phyloP scores from a whole-genome alignment of 2,888 invertebrate species.

The Hirtodrosophila duncani region DNA sequence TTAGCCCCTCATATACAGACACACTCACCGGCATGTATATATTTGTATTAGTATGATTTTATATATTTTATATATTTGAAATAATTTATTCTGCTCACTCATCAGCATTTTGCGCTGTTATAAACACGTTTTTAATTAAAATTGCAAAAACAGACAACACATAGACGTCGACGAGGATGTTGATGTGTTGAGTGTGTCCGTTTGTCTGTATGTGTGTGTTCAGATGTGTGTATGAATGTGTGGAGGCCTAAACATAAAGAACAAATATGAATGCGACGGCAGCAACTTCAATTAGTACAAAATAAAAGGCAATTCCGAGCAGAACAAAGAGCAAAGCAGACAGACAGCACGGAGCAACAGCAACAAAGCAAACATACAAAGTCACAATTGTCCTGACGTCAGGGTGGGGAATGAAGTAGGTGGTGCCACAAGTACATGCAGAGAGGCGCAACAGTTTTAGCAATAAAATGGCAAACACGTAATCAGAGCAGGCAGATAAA shows the following conservation, averaged over 20 bases:
- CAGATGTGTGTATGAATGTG: conserved; percentile 1
- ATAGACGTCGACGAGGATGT: conserved; percentile 24
- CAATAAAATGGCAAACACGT: conserved; percentile 64
- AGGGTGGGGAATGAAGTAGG: background rate
- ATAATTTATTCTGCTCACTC: conserved; percentile 72
- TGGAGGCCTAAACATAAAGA: conserved; percentile 14
- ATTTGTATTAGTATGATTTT: conserved; percentile 8
- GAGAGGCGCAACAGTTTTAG: conserved; percentile 66
- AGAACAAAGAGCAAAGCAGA: conserved; percentile 52
- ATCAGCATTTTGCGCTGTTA: conserved; percentile 67
- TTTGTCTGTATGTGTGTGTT: conserved; percentile 10
- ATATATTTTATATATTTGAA: conserved; percentile 43
- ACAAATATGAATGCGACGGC: conserved; percentile 54
- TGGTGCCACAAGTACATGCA: conserved; percentile 14
- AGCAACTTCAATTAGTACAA: conserved; percentile 70
- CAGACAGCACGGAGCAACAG: conserved; percentile 23
- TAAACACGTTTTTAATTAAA: conserved; percentile 74
- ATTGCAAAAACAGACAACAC: conserved; percentile 64
- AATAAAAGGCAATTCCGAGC: conserved; percentile 68
- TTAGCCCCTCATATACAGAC: conserved; percentile 26
- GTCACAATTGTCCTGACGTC: conserved; percentile 12
- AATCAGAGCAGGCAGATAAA: conserved; percentile 59
- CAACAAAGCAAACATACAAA: conserved; percentile 30
- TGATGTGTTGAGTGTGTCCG: background rate
- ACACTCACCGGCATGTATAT: conserved; percentile 11